Evolutionary conservation across 1,140 invertebrate species (phyloP), one percentile per base, ranked within the genome.

Genomic region (Bombus difficillimus): DNA sequence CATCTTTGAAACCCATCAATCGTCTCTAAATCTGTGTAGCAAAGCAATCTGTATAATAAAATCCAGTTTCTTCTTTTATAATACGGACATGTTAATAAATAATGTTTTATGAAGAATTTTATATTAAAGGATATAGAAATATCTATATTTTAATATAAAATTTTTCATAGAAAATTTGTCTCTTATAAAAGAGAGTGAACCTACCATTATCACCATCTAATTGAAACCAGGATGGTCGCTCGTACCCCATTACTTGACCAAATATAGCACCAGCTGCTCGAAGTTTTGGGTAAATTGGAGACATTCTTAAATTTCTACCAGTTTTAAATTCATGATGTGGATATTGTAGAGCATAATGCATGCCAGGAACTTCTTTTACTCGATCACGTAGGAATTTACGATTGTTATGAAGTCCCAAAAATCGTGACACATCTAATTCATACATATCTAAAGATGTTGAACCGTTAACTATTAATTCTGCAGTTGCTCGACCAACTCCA

Each of bases 231-330:
- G 98, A 97, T 1, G 99, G 98, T 89, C 99, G 96, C 94, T 99
- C 99, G 94, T 99, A 99, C 3, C 99, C 99, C 98, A 99, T 99
- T 43, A 98, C 98, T 95, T 99, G 99, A 15, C 98, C 98, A 95
- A 99, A 99, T 22, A 99, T 97, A n/a, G 98, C 99, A 1, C 99
- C 99, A 59, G 97, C 98, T 93, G 98, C 97, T 92, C 97, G 96
- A 2, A 99, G 95, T 86, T 98, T 97, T 3, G 99, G 98, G 96
- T 99, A 99, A 86, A 99, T 98, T 1, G 99, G 99, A 2, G 99
- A 99, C 96, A 99, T 98, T 86, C 99, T 95, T 28, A 99, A 95
- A 95, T 99, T 99, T 77, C 99, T 95, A 0, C 98, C 98, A 15
- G 97, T 98, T 94, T 97, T 96, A 90, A 98, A 99, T 95, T 98